A percentile compares a stretch with the other conserved stretches of the same genome.
Conservation (phyloP, 2,888 invertebrate species). For the Ophion obscuratus region DNA sequence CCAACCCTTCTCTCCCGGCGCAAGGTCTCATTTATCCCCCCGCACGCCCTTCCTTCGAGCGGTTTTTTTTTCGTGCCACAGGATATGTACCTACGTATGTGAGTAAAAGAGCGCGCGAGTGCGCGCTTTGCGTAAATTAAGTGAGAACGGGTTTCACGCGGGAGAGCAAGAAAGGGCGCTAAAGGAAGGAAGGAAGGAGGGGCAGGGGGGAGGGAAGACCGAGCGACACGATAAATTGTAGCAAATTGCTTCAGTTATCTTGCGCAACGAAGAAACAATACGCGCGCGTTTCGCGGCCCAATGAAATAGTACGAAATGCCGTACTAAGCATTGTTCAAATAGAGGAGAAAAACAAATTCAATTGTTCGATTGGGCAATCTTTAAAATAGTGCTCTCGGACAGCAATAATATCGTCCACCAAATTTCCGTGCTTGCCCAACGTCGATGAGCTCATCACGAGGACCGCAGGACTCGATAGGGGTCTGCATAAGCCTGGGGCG, state of each 20-base stretch:
- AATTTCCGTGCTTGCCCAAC: no score
- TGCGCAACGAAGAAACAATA: conserved; percentile 37
- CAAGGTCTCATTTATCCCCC: conserved; percentile 33
- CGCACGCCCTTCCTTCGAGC: not conserved
- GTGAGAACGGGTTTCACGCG: conserved; percentile 43
- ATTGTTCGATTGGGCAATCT: not conserved
- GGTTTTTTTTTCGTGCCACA: conserved; percentile 47
- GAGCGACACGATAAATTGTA: conserved; percentile 47
- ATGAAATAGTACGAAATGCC: not conserved
- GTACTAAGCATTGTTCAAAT: not conserved
- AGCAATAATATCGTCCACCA: no score
- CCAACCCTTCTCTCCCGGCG: conserved; percentile 53
- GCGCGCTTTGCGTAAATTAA: conserved; percentile 55
- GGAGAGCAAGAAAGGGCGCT: conserved; percentile 8
- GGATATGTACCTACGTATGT: conserved; percentile 55
- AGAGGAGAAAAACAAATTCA: not conserved
- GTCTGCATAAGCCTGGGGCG: no score
- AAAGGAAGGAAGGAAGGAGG: conserved; percentile 5
- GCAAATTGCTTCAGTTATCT: conserved; percentile 54
- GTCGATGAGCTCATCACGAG: no score
- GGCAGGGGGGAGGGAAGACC: conserved; percentile 7
- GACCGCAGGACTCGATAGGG: no score
- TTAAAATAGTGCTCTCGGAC: not conserved
- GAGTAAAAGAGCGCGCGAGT: conserved; percentile 37
- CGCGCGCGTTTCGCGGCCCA: conserved; percentile 10